Evolutionary conservation across 37 sponge, comb jelly and placozoan species (phyloP).

Genomic region (Ianthella basta): DNA sequence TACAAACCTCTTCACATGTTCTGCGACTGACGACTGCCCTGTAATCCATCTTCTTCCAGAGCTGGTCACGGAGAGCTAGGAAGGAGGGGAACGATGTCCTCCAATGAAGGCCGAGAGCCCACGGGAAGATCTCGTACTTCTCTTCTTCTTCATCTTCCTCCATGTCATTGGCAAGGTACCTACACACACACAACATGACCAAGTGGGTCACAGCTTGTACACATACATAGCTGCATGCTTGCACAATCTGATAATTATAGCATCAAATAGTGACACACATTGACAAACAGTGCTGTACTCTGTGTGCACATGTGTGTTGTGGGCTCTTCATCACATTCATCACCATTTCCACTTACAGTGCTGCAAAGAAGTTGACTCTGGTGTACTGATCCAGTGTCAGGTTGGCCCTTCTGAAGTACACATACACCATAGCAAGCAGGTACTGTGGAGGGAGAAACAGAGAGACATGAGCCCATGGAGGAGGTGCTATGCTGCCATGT

Average conservation of each 20-base stretch:
- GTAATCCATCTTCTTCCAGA: conserved; percentile 83
- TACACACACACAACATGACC: not conserved
- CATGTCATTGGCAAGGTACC: conserved; percentile 84
- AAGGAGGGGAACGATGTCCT: conserved; percentile 56
- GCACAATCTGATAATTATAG: too few relatives aligned
- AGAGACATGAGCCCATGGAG: not conserved
- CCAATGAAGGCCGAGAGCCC: conserved; percentile 82
- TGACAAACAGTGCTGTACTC: too few relatives aligned
- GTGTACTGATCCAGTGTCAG: conserved; percentile 61
- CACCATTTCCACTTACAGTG: conserved; percentile 51
- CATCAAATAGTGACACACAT: too few relatives aligned
- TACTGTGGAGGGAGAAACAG: conserved; percentile 59
- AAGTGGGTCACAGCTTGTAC: too few relatives aligned
- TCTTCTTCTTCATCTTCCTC: conserved; percentile 91
- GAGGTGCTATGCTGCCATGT: not conserved
- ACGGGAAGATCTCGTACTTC: conserved; percentile 86
- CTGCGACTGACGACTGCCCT: conserved; percentile 76
- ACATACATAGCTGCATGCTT: too few relatives aligned
- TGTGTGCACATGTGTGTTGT: too few relatives aligned
- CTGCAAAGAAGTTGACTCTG: conserved; percentile 72
- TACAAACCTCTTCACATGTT: conserved; percentile 82
- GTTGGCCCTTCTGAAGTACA: conserved; percentile 81
- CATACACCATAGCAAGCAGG: conserved; percentile 87
- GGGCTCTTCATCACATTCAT: too few relatives aligned
- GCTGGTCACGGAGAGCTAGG: conserved; percentile 57